Conservation (phyloP, 2,113 vertebrate genomes). For the Thymallus thymallus region DNA sequence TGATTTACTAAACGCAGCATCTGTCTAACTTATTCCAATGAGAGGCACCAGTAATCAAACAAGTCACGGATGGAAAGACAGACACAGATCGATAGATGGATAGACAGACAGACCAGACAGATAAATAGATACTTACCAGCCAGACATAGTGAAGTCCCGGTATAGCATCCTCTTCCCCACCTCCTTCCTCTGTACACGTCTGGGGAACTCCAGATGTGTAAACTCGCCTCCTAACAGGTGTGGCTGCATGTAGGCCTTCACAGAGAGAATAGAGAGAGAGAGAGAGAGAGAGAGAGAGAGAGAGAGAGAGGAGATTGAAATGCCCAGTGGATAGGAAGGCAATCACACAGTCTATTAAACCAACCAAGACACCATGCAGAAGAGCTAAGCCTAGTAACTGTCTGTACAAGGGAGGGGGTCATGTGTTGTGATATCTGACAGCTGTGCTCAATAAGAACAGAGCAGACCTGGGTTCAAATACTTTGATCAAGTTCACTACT, state of each 20-base stretch:
- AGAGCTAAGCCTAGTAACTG: conserved; percentile 19
- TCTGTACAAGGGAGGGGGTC: too few species aligned
- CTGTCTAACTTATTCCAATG: too few species aligned
- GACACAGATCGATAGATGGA: too few species aligned
- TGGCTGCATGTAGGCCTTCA: conserved; percentile 95
- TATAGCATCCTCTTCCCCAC: conserved; percentile 97
- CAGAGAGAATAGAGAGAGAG: conserved; percentile 13
- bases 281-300: not conserved
- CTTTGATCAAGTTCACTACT: too few species aligned
- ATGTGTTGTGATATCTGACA: too few species aligned
- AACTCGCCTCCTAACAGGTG: conserved; percentile 97
- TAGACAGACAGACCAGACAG: too few species aligned
- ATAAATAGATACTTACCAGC: conserved; percentile 80
- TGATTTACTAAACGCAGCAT: too few species aligned
- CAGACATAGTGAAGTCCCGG: conserved; percentile 96
- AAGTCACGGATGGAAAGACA: too few species aligned
- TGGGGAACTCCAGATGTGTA: conserved; percentile 98
- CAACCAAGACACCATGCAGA: conserved; percentile 4
- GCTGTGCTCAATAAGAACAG: too few species aligned
- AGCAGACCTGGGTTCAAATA: too few species aligned
- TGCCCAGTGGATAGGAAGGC: too few species aligned
- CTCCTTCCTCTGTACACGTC: conserved; percentile 94
- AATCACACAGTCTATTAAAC: conserved; percentile 14
- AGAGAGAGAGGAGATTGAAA: conserved; percentile 9
- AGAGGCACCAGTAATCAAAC: not conserved